These are phyloP conservation scores for Patella pellucida DNA, from an alignment of 2,888 invertebrate genomes.

Conservation along the genomic window DNA sequence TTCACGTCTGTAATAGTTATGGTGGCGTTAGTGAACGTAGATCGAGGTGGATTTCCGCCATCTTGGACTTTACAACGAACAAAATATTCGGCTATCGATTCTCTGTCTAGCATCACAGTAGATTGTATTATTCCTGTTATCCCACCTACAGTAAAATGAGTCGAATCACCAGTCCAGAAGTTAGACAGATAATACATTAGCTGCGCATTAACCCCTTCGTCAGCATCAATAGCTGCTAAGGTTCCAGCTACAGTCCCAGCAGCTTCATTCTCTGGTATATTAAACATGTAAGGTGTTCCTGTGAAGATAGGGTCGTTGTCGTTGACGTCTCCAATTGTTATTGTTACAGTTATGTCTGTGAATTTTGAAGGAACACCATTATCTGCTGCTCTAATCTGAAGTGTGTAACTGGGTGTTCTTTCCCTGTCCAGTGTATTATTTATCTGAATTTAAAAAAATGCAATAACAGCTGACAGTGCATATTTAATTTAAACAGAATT, in stretches of 20 bases:
- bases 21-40: constrained; percentile 45
- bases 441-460: constrained; percentile 40
- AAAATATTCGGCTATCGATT: constrained; percentile 41
- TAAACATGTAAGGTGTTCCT: constrained; percentile 43
- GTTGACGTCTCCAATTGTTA: constrained; percentile 54
- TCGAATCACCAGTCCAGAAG: constrained; percentile 38
- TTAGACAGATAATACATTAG: constrained; percentile 37
- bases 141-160: constrained; percentile 42
- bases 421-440: constrained; percentile 55
- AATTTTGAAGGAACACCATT: constrained; percentile 31
- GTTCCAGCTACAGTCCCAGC: constrained; percentile 40
- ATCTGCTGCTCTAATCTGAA: constrained; percentile 46
- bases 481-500: too few species aligned
- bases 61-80: constrained; percentile 50
- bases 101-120: constrained; percentile 44
- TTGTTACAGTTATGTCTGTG: constrained; percentile 41
- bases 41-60: constrained; percentile 43
- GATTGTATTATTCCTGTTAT: constrained; percentile 43
- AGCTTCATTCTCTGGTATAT: constrained; percentile 51
- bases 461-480: too few species aligned
- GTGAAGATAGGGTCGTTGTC: constrained; percentile 55
- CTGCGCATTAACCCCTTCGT: constrained; percentile 48
- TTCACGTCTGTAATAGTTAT: constrained; percentile 56
- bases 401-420: constrained; percentile 42
- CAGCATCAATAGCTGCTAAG: constrained; percentile 51